Percentiles rank a stretch among this genome's conserved stretches.
phyloP scores from a whole-genome alignment of 2,113 vertebrate genomes.

The Cranoglanis bouderius region DNA sequence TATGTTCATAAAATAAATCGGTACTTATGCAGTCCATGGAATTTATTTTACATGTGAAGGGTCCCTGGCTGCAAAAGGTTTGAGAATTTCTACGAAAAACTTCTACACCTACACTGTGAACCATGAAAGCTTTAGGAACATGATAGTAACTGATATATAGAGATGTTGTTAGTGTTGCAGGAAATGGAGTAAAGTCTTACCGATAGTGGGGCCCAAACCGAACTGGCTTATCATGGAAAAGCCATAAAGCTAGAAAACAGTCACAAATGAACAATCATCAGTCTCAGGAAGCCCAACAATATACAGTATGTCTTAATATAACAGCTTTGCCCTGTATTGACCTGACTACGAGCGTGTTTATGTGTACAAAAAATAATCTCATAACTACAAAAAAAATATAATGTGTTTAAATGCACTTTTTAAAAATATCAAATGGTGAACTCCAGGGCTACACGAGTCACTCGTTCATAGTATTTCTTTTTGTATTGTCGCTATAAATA shows the following conservation, averaged over 20 bases:
- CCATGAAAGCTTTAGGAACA: neutral
- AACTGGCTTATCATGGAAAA: conserved; percentile 87
- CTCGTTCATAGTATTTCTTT: neutral
- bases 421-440: neutral
- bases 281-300: neutral
- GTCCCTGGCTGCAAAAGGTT: neutral
- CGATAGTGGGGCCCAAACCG: conserved; percentile 79
- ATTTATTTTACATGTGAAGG: neutral
- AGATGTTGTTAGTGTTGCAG: neutral
- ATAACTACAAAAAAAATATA: too few species aligned
- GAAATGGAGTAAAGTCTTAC: conserved; percentile 65
- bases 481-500: neutral
- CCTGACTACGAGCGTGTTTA: neutral
- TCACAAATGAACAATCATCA: neutral
- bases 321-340: neutral
- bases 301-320: neutral
- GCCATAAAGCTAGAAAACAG: conserved; percentile 80
- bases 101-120: neutral
- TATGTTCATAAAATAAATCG: neutral
- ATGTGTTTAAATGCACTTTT: neutral
- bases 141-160: neutral
- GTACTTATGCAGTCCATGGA: neutral
- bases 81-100: neutral
- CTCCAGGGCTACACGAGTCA: neutral
- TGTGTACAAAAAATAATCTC: too few species aligned